Evolutionary conservation across 2,113 vertebrate genomes (phyloP).

Genomic region (Otolemur garnettii): DNA sequence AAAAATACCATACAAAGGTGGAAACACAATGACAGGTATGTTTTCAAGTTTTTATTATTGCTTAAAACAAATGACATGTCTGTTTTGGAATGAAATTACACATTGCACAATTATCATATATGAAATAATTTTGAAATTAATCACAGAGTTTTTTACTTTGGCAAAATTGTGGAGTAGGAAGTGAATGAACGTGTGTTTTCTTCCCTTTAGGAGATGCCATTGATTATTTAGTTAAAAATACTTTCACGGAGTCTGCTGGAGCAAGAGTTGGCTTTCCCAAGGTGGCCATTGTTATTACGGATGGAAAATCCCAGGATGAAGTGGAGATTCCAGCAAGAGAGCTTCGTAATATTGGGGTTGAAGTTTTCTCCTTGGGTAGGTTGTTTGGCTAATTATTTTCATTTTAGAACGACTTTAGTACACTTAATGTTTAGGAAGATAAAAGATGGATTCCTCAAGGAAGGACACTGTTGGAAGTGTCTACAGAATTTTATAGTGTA

Average conservation of each 20-base stretch:
- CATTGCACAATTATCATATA: neutral
- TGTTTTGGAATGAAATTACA: neutral
- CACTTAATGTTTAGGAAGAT: neutral
- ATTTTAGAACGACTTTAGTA: neutral
- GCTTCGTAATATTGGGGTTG: conserved; percentile 93
- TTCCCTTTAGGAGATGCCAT: conserved; percentile 92
- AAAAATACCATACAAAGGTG: conserved; percentile 94
- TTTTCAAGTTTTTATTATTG: neutral
- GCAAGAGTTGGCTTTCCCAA: conserved; percentile 94
- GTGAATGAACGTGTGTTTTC: neutral
- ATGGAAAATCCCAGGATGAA: conserved; percentile 94
- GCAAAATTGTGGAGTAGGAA: neutral
- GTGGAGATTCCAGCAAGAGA: conserved; percentile 92
- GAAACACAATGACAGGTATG: conserved; percentile 94
- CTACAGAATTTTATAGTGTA: neutral
- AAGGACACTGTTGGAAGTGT: conserved; percentile 8
- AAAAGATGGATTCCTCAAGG: neutral
- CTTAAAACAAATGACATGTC: neutral
- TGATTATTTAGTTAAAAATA: conserved; percentile 91
- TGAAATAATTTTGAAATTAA: conserved; percentile 16
- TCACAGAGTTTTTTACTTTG: neutral
- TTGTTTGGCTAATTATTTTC: conserved; percentile 51
- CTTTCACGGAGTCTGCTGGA: conserved; percentile 92
- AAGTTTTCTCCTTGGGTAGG: conserved; percentile 97
- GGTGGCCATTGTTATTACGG: conserved; percentile 95